These are phyloP conservation scores for Netelia virgata DNA, from an alignment of 2,888 invertebrate genomes.

Conservation along the genomic window DNA sequence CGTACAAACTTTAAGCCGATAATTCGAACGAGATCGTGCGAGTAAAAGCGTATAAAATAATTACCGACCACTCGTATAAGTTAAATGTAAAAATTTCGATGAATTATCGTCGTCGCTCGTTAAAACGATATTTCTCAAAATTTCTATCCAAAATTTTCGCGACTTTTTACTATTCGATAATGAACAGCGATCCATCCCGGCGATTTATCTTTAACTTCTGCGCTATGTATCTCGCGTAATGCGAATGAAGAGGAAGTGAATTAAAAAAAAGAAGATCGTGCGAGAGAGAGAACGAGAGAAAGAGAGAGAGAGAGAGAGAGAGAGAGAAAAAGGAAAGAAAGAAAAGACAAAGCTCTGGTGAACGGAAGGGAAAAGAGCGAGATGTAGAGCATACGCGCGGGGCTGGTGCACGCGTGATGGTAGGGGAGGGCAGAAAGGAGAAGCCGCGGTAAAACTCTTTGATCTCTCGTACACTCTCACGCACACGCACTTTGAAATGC, in stretches of 20 bases:
- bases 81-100: too few species aligned
- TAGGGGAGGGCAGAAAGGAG: constrained; percentile 72
- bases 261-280: constrained; percentile 5
- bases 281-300: constrained; percentile 2
- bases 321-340: constrained; percentile 31
- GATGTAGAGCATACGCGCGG: constrained; percentile 25
- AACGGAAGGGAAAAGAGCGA: constrained; percentile 59
- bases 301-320: constrained; percentile 4
- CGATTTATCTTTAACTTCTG: constrained; percentile 17
- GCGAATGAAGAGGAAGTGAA: constrained; percentile 59
- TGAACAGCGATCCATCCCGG: constrained; percentile 19
- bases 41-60: too few species aligned
- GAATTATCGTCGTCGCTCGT: too few species aligned
- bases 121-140: too few species aligned
- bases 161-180: background rate
- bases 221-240: background rate
- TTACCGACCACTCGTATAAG: too few species aligned
- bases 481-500: constrained; percentile 62
- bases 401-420: constrained; percentile 54
- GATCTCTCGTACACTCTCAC: constrained; percentile 78
- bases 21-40: too few species aligned
- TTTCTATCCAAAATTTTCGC: too few species aligned
- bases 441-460: constrained; percentile 80
- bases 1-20: too few species aligned
- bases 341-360: constrained; percentile 56